These are phyloP conservation scores for Solea solea DNA, from an alignment of 2,113 vertebrate genomes.

Conservation along the genomic window DNA sequence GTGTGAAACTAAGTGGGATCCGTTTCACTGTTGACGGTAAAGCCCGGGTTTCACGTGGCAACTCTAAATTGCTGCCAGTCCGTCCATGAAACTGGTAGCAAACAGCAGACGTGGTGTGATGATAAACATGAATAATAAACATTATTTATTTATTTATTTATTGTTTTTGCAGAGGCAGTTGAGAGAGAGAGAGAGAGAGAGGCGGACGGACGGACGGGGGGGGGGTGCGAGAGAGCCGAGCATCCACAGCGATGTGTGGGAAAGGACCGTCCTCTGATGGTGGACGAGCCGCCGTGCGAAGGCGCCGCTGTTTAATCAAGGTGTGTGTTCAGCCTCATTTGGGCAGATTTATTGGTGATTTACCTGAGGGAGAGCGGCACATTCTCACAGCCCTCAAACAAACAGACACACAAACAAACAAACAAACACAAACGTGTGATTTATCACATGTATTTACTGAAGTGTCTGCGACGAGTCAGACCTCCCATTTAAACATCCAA, in stretches of 20 bases:
- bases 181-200: conserved; percentile 31
- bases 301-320: conserved; percentile 57
- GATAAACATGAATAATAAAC: conserved; percentile 77
- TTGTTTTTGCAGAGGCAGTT: conserved; percentile 42
- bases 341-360: conserved; percentile 38
- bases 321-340: conserved; percentile 25
- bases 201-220: conserved; percentile 14
- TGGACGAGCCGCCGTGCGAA: conserved; percentile 30
- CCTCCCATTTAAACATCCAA: not conserved
- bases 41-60: conserved; percentile 66
- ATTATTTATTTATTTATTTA: conserved; percentile 6
- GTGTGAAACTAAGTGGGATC: conserved; percentile 71
- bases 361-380: conserved; percentile 25
- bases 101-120: conserved; percentile 71
- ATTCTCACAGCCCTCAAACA: not conserved
- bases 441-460: not conserved
- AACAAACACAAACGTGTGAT: conserved; percentile 4
- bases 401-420: not conserved
- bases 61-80: conserved; percentile 69
- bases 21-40: conserved; percentile 69
- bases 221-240: conserved; percentile 7
- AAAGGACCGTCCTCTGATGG: conserved; percentile 47
- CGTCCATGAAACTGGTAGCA: conserved; percentile 71
- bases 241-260: conserved; percentile 36
- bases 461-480: conserved; percentile 1